A percentile compares a stretch with the other conserved stretches of the same genome.
Conservation (phyloP, 2,113 vertebrate genomes). For the Eleginops maclovinus region DNA sequence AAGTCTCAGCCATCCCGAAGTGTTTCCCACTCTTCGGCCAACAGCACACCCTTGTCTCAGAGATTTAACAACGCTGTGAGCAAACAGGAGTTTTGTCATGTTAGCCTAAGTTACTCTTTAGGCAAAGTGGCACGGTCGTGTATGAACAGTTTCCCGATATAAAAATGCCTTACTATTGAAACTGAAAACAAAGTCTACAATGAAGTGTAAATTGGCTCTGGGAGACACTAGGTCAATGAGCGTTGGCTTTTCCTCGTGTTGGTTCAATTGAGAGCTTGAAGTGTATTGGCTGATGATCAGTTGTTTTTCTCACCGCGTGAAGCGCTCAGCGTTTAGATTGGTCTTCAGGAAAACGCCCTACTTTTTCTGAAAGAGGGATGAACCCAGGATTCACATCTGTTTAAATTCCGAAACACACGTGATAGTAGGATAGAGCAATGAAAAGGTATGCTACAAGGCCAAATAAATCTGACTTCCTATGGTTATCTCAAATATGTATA, state of each 20-base stretch:
- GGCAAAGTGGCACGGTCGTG: neutral
- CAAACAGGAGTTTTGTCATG: constrained; percentile 90
- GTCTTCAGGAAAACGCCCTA: constrained; percentile 18
- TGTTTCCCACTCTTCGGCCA: constrained; percentile 64
- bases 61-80: constrained; percentile 84
- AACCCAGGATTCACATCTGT: neutral
- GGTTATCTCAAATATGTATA: neutral
- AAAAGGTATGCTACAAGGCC: neutral
- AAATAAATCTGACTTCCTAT: neutral
- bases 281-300: constrained; percentile 7
- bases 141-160: neutral
- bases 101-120: constrained; percentile 20
- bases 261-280: neutral
- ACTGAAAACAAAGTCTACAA: neutral
- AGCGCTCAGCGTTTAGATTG: constrained; percentile 18
- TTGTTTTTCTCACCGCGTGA: constrained; percentile 31
- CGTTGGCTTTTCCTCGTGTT: constrained; percentile 2
- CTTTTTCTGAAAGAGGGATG: neutral
- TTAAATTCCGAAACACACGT: neutral
- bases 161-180: neutral
- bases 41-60: constrained; percentile 82
- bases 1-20: constrained; percentile 74
- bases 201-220: no score
- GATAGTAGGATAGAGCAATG: neutral
- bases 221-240: neutral